Conservation (phyloP, 1,140 invertebrate species). For the Drosophila equinoxialis region DNA sequence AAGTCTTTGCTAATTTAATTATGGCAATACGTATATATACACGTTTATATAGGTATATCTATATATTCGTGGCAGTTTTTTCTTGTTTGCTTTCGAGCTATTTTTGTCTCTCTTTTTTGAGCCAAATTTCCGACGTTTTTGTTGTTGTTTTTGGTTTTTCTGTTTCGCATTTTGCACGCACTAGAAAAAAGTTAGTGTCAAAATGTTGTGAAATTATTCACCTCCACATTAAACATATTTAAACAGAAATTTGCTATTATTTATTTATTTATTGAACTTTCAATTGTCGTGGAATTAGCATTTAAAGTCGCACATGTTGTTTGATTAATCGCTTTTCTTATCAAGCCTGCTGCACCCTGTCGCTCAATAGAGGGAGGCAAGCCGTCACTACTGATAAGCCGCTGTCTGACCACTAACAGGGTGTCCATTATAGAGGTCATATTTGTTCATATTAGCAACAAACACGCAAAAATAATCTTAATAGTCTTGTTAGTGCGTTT, state of each 20-base stretch:
- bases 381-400: slow-evolving; percentile 19
- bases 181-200: slow-evolving; percentile 4
- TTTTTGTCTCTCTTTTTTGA: slow-evolving; percentile 14
- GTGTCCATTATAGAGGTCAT: background rate
- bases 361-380: background rate
- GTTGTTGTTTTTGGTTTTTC: background rate
- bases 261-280: slow-evolving; percentile 5
- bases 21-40: background rate
- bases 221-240: background rate
- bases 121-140: slow-evolving; percentile 7
- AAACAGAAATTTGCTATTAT: background rate
- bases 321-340: slow-evolving; percentile 39
- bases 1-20: slow-evolving; percentile 21
- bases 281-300: slow-evolving; percentile 37
- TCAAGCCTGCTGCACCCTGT: slow-evolving; percentile 16
- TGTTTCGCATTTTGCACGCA: background rate
- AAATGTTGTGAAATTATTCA: slow-evolving; percentile 13
- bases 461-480: slow-evolving; percentile 10
- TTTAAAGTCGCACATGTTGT: slow-evolving; percentile 8
- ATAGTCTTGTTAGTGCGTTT: background rate
- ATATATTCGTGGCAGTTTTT: slow-evolving; percentile 13
- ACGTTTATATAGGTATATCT: background rate
- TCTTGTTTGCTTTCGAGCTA: slow-evolving; percentile 12
- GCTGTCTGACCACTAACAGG: background rate
- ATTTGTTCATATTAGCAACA: background rate